Evolutionary conservation across 2,797 vertebrate genomes (phyloP).

Genomic region (Erithacus rubecula): DNA sequence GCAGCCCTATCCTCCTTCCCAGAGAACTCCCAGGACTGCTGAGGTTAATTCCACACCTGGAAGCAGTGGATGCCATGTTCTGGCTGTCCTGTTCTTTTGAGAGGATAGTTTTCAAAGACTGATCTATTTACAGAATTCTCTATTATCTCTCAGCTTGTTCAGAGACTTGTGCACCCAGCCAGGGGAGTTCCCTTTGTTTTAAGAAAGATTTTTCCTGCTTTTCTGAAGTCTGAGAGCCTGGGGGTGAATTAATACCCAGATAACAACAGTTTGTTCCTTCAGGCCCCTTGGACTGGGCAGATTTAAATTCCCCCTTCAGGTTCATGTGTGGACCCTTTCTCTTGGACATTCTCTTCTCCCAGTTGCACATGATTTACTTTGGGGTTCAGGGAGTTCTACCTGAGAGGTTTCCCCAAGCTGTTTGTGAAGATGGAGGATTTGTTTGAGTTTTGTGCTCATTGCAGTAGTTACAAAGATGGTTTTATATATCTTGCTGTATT

Average conservation of each 20-base stretch:
- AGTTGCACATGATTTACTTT: background rate
- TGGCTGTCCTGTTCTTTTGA: background rate
- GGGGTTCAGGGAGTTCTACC: background rate
- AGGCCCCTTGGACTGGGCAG: too few relatives aligned
- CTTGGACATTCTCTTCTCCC: background rate
- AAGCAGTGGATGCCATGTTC: background rate
- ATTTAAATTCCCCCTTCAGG: background rate
- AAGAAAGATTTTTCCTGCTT: background rate
- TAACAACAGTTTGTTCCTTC: background rate
- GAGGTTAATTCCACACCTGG: background rate
- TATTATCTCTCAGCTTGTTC: fast-evolving
- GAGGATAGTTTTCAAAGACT: background rate
- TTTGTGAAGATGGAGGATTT: background rate
- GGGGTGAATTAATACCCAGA: background rate
- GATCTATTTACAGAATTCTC: background rate
- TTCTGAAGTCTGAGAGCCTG: background rate
- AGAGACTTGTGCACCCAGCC: fast-evolving
- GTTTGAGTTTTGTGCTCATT: background rate
- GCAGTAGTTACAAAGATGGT: background rate
- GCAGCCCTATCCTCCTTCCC: background rate
- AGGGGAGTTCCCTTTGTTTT: background rate
- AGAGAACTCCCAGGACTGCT: background rate
- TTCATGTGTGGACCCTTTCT: background rate
- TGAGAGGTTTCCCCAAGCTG: background rate
- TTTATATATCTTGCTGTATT: background rate